phyloP scores from a whole-genome alignment of 2,888 invertebrate species.

The Polymixis lichenea region DNA sequence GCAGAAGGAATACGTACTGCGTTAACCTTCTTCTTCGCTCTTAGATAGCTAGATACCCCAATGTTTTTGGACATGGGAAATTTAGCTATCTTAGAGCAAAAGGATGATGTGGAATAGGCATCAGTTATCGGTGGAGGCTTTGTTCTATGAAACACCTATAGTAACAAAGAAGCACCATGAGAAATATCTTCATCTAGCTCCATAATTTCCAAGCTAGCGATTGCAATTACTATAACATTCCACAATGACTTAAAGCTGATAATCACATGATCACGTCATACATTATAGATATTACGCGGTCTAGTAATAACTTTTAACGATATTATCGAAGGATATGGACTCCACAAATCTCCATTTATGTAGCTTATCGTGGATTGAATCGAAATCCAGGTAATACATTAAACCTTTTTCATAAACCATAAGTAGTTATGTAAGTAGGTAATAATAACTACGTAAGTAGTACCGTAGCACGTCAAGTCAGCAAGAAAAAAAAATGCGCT shows the following conservation, averaged over 20 bases:
- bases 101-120: background rate
- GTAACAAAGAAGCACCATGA: slow-evolving; percentile 3
- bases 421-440: slow-evolving; percentile 16
- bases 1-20: no score
- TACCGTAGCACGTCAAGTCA: slow-evolving; percentile 4
- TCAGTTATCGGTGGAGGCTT: background rate
- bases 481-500: slow-evolving; percentile 10
- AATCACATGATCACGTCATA: slow-evolving; percentile 49
- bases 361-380: slow-evolving; percentile 70
- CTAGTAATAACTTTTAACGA: slow-evolving; percentile 69
- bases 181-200: slow-evolving; percentile 5
- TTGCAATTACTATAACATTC: slow-evolving; percentile 40
- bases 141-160: background rate
- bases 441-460: slow-evolving; percentile 9
- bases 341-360: slow-evolving; percentile 76
- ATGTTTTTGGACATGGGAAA: no score
- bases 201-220: slow-evolving; percentile 23
- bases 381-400: slow-evolving; percentile 46
- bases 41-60: no score
- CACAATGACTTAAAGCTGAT: slow-evolving; percentile 39
- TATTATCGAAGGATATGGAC: slow-evolving; percentile 69
- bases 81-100: no score
- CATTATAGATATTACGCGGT: slow-evolving; percentile 51
- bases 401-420: slow-evolving; percentile 32
- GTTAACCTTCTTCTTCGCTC: no score